Conservation (phyloP, 1,140 invertebrate genomes). For the Melanaphis sacchari region DNA sequence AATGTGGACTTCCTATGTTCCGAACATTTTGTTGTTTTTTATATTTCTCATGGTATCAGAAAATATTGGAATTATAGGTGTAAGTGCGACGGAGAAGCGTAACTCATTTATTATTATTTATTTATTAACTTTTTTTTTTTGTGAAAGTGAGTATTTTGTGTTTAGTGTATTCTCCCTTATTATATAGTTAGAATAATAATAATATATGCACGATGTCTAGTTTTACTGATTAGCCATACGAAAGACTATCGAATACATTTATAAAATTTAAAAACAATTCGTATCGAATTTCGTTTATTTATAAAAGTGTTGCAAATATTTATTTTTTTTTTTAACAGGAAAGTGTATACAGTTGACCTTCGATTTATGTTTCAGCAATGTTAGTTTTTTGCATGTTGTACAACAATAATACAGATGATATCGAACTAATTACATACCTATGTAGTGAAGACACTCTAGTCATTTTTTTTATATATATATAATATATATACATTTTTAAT, state of each 20-base stretch:
- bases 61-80: not conserved
- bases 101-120: not conserved
- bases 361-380: not conserved
- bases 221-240: not conserved
- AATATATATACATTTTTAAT: not conserved
- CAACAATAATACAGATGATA: not conserved
- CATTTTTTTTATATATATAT: not conserved
- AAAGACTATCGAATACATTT: not conserved
- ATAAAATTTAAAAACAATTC: not conserved
- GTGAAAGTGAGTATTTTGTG: slow-evolving; percentile 5
- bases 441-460: not conserved
- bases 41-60: not conserved
- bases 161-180: not conserved
- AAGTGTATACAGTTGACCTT: not conserved
- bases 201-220: not conserved
- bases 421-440: not conserved
- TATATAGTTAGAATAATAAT: not conserved
- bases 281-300: not conserved
- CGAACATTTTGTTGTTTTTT: slow-evolving; percentile 4
- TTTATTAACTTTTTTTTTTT: not conserved
- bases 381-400: not conserved
- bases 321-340: not conserved
- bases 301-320: not conserved
- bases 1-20: not conserved
- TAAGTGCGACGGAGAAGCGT: not conserved